phyloP scores from a whole-genome alignment of 2,888 invertebrate species.

The Apodemia mormo region DNA sequence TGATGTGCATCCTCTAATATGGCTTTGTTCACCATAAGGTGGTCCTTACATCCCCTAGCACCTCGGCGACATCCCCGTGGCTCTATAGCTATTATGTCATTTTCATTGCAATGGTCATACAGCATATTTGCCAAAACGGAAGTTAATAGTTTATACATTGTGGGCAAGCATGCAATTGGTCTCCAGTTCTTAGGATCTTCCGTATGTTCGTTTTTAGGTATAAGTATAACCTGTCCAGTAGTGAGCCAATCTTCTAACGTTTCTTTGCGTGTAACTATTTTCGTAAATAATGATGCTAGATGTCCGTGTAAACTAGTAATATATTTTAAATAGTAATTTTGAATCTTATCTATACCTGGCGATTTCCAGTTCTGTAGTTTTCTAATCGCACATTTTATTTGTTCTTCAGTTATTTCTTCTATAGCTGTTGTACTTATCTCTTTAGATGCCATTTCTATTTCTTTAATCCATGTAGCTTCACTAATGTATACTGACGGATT shows the following conservation, averaged over 20 bases:
- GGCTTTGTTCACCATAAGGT: conserved; percentile 32
- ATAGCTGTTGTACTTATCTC: no score
- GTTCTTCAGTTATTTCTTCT: no score
- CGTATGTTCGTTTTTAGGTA: neutral
- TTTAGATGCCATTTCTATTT: no score
- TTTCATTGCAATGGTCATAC: conserved; percentile 21
- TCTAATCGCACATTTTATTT: no score
- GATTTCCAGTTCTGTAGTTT: no score
- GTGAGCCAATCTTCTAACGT: conserved; percentile 7
- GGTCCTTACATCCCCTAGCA: conserved; percentile 29
- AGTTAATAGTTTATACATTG: conserved; percentile 28
- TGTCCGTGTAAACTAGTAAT: conserved; percentile 12
- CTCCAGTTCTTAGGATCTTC: conserved; percentile 42
- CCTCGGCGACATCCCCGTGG: conserved; percentile 28
- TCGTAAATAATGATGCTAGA: neutral
- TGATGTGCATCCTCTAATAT: conserved; percentile 16
- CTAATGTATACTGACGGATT: conserved; percentile 7
- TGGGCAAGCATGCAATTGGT: conserved; percentile 29
- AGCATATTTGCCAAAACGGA: conserved; percentile 23
- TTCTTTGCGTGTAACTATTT: neutral
- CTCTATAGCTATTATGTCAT: conserved; percentile 25
- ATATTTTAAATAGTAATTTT: no score
- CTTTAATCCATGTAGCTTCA: no score
- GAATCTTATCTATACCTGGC: no score
- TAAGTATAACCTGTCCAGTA: conserved; percentile 9